These are phyloP conservation scores for rabbit (Oryctolagus cuniculus) DNA, from an alignment of 2,113 vertebrate species.

Conservation along the genomic window mOryCun1.1 NC_091433.1:115576001-115576500, in stretches of 20 bases:
- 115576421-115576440: background rate
- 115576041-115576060: constrained; percentile 14
- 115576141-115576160: background rate
- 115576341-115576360: background rate
- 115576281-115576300: constrained; percentile 6
- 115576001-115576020: background rate
- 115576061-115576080: constrained; percentile 6
- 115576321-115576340: background rate
- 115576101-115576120: background rate
- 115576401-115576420: background rate
- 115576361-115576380: background rate
- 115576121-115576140: constrained; percentile 25
- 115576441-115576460: background rate
- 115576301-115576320: constrained; percentile 17
- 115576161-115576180: background rate
- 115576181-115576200: background rate
- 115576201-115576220: background rate
- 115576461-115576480: too few relatives aligned
- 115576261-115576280: background rate
- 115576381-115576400: background rate
- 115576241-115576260: background rate
- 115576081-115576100: background rate
- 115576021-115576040: background rate
- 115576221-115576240: too few relatives aligned
- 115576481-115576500: background rate